Conservation (phyloP, 1,140 invertebrate genomes). For the Drepana arcuata region DNA sequence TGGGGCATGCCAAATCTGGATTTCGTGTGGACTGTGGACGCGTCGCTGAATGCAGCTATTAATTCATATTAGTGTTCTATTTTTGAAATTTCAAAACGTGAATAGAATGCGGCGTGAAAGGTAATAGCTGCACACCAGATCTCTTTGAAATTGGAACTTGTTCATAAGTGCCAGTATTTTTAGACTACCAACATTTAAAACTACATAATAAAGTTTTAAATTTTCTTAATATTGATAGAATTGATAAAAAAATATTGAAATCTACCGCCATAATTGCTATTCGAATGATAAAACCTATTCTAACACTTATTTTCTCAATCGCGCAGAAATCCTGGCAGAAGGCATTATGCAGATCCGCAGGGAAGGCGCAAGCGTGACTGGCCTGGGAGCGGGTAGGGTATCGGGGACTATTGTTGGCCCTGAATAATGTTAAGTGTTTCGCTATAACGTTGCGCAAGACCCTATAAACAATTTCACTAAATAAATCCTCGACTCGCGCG, state of each 20-base stretch:
- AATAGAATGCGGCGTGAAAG: too few species aligned
- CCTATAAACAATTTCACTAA: slow-evolving; percentile 56
- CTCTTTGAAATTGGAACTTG: slow-evolving; percentile 50
- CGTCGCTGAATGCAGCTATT: slow-evolving; percentile 16
- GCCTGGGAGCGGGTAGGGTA: slow-evolving; percentile 31
- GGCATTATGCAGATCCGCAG: slow-evolving; percentile 36
- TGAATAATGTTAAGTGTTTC: slow-evolving; percentile 53
- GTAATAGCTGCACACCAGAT: slow-evolving; percentile 19
- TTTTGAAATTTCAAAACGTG: slow-evolving; percentile 34
- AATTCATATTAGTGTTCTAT: slow-evolving; percentile 46
- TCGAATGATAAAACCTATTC: background rate
- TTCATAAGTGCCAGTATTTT: too few species aligned
- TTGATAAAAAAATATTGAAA: too few species aligned
- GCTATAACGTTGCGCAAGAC: slow-evolving; percentile 19
- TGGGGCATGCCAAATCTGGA: slow-evolving; percentile 31
- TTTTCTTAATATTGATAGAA: too few species aligned
- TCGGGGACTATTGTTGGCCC: too few species aligned
- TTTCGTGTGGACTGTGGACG: slow-evolving; percentile 28
- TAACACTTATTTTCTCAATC: background rate
- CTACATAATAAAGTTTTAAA: too few species aligned
- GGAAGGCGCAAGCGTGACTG: slow-evolving; percentile 53
- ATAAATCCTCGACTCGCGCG: slow-evolving; percentile 37
- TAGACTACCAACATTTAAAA: too few species aligned
- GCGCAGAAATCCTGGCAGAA: background rate
- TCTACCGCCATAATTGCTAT: background rate